Evolutionary conservation across 2,113 vertebrate genomes (phyloP).

Genomic region (Athene cunicularia): DNA sequence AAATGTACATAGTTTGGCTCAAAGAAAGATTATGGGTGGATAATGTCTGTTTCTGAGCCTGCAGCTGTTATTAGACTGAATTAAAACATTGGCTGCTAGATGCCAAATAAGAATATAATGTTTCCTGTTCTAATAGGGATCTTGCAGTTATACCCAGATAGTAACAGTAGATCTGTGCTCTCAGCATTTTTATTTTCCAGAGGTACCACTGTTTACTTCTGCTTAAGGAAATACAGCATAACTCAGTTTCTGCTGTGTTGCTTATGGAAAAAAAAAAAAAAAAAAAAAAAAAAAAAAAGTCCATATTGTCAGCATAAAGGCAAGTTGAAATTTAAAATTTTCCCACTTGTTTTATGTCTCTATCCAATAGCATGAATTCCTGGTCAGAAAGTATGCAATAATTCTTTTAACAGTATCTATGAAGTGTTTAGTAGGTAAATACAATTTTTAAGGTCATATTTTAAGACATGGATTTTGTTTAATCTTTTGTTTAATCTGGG

Average conservation of each 20-base stretch:
- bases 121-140: not conserved
- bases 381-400: not conserved
- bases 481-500: not conserved
- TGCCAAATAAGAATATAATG: not conserved
- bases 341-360: not conserved
- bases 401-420: not conserved
- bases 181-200: not conserved
- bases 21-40: not conserved
- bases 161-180: not conserved
- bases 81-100: not conserved
- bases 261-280: not conserved
- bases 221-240: not conserved
- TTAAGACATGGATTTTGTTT: not conserved
- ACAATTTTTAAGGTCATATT: not conserved
- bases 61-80: not conserved
- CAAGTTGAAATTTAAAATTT: not conserved
- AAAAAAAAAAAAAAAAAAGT: not conserved
- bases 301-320: not conserved
- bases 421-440: not conserved
- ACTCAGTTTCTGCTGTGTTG: not conserved
- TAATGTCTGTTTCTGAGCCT: not conserved
- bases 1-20: not conserved
- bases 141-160: not conserved
- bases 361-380: not conserved
- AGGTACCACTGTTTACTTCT: not conserved